These are phyloP conservation scores for Platyrinchus mystaceus DNA, from an alignment of 2,797 vertebrate species.

Conservation along the genomic window DNA sequence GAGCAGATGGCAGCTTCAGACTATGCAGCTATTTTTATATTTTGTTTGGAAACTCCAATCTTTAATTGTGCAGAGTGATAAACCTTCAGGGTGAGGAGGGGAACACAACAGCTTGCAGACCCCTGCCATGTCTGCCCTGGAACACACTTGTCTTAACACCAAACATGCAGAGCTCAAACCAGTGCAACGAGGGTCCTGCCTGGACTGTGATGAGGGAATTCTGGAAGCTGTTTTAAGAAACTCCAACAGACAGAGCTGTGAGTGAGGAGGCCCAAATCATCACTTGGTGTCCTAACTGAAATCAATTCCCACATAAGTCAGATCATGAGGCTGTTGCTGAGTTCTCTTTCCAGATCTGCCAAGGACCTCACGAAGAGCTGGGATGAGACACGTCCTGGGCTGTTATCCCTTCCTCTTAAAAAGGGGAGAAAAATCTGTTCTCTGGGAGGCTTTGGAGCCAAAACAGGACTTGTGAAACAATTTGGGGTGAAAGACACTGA, in stretches of 20 bases:
- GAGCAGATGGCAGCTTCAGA: neutral
- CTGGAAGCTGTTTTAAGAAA: neutral
- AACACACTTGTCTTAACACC: neutral
- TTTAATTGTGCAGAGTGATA: neutral
- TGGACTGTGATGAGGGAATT: fast-evolving
- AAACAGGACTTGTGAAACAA: neutral
- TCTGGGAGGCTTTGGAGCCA: neutral
- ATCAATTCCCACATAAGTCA: neutral
- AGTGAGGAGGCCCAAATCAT: neutral
- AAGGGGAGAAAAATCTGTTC: neutral
- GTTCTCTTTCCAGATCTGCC: neutral
- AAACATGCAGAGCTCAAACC: neutral
- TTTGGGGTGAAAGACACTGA: neutral
- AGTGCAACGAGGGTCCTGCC: neutral
- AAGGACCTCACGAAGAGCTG: fast-evolving
- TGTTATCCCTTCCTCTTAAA: neutral
- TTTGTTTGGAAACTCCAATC: neutral
- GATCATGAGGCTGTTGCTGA: fast-evolving
- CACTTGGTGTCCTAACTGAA: neutral
- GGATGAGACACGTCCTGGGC: neutral
- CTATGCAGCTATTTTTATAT: neutral
- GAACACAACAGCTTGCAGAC: neutral
- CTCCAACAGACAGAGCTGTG: neutral
- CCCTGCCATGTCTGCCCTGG: neutral
- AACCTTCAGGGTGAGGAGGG: neutral